Percentiles rank a stretch among this genome's conserved stretches.
phyloP scores from a whole-genome alignment of 2,797 vertebrate genomes.

The Xerus rutilus region DNA sequence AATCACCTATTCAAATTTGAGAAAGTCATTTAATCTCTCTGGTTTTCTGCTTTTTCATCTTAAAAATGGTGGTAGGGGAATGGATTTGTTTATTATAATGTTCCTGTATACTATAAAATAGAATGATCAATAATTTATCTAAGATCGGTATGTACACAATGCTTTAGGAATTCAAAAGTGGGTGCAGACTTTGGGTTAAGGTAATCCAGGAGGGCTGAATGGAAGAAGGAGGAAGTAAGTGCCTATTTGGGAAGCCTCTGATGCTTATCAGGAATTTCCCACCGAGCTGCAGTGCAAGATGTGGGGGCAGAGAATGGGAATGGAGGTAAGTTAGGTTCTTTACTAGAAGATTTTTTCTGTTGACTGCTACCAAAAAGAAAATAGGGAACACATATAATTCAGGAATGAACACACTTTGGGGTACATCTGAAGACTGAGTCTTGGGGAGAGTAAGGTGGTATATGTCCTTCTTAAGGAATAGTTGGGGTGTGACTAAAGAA shows the following conservation, averaged over 20 bases:
- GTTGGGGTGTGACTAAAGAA: neutral
- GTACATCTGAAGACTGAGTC: neutral
- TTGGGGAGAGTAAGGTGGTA: neutral
- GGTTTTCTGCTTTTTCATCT: constrained; percentile 45
- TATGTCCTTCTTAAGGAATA: neutral
- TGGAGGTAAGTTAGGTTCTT: neutral
- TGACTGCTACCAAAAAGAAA: constrained; percentile 36
- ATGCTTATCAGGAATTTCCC: constrained; percentile 62
- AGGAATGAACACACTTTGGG: neutral
- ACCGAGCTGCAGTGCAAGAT: constrained; percentile 43
- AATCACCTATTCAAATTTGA: neutral
- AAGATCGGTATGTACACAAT: neutral
- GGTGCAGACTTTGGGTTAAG: neutral
- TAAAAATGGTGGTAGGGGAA: neutral
- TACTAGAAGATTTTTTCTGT: neutral
- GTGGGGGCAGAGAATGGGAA: neutral
- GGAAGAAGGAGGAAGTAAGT: neutral
- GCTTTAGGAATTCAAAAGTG: neutral
- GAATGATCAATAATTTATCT: neutral
- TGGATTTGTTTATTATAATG: neutral
- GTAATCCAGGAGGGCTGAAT: constrained; percentile 20
- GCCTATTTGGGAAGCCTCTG: constrained; percentile 70
- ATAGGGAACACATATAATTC: neutral
- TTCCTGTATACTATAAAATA: constrained; percentile 25
- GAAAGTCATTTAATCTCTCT: neutral